phyloP scores from a whole-genome alignment of 2,113 vertebrate species.

The Urocynchramus pylzowi region DNA sequence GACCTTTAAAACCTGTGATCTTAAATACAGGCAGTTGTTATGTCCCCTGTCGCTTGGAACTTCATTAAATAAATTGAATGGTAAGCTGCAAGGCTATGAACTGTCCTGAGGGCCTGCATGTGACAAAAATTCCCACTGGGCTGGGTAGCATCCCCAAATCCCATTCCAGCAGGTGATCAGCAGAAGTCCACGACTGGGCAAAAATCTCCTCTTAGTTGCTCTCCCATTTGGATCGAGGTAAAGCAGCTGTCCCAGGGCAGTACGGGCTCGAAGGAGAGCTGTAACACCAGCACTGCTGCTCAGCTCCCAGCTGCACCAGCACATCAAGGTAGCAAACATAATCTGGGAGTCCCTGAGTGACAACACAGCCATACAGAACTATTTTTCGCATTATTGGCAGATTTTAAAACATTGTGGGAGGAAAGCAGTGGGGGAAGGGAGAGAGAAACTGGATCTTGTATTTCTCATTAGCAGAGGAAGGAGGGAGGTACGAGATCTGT shows the following conservation, averaged over 20 bases:
- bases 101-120: neutral
- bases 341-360: neutral
- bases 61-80: neutral
- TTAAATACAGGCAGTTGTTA: neutral
- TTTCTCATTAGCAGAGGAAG: neutral
- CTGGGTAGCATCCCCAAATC: neutral
- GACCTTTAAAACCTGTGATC: constrained; percentile 1
- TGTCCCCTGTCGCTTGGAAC: neutral
- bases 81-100: neutral
- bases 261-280: neutral
- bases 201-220: neutral
- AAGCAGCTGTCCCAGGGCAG: neutral
- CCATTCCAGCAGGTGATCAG: neutral
- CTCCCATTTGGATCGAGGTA: neutral
- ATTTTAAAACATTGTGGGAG: neutral
- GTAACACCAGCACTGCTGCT: neutral
- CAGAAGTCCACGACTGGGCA: neutral
- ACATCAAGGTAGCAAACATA: neutral
- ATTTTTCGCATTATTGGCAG: neutral
- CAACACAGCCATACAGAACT: neutral
- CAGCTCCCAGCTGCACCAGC: neutral
- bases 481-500: neutral
- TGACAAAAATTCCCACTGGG: neutral
- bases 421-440: neutral
- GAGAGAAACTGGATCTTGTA: constrained; percentile 4